These are phyloP conservation scores for Hetaerina titia DNA, from an alignment of 2,888 invertebrate species.

Conservation along the genomic window DNA sequence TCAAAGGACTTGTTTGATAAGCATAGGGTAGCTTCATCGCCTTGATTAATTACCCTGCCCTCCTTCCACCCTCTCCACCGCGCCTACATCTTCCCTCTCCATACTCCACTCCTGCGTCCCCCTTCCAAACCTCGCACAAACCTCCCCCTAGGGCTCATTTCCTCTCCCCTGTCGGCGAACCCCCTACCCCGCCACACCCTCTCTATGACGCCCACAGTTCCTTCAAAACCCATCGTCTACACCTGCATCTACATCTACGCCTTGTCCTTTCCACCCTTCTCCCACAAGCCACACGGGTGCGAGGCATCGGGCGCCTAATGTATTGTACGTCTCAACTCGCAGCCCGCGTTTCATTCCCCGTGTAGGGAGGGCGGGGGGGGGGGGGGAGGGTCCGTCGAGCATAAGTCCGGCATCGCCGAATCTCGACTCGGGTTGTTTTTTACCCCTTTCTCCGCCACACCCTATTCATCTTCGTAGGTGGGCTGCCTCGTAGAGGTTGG, in stretches of 20 bases:
- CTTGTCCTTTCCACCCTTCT: not conserved
- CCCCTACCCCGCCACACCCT: not conserved
- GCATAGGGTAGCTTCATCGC: conserved; percentile 65
- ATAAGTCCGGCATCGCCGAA: no score
- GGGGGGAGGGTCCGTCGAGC: not conserved
- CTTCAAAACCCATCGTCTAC: conserved; percentile 4
- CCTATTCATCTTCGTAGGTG: no score
- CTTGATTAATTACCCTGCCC: conserved; percentile 65
- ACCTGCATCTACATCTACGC: conserved; percentile 1
- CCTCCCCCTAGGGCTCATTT: not conserved
- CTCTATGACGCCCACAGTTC: conserved; percentile 7
- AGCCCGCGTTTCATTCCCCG: not conserved
- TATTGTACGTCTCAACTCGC: not conserved
- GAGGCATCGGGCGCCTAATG: not conserved
- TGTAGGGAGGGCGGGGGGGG: no score
- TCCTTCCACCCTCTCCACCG: not conserved
- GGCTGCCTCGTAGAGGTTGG: no score
- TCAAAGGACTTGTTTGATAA: conserved; percentile 67
- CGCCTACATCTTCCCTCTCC: not conserved
- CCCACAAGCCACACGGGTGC: not conserved
- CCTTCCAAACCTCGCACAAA: not conserved
- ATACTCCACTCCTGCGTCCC: not conserved
- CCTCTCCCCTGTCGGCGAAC: not conserved
- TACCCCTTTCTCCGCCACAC: not conserved
- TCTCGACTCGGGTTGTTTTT: not conserved